Conservation (phyloP, 1,140 invertebrate species). For the Stegodyphus mimosarum region DNA sequence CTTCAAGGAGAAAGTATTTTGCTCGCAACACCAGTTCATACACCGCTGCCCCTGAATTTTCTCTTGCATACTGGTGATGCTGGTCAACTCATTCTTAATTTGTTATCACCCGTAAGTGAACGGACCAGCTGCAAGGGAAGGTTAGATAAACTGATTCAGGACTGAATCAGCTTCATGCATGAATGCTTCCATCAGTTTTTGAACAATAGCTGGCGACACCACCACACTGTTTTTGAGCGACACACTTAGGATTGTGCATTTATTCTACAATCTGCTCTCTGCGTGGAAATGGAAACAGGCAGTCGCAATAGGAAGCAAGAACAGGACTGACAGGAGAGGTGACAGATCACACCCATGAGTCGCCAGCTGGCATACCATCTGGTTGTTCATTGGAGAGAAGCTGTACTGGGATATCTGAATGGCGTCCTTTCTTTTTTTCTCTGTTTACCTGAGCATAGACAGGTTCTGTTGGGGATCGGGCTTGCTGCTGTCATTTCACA, state of each 20-base stretch:
- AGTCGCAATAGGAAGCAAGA: constrained; percentile 33
- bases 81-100: constrained; percentile 2
- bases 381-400: constrained; percentile 60
- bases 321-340: constrained; percentile 13
- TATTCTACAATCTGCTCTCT: not conserved
- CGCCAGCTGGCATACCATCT: constrained; percentile 62
- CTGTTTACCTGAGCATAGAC: constrained; percentile 84
- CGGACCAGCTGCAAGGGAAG: constrained; percentile 28
- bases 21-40: constrained; percentile 38
- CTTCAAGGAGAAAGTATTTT: constrained; percentile 5
- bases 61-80: not conserved
- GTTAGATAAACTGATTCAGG: not conserved
- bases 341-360: constrained; percentile 64
- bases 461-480: constrained; percentile 75
- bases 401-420: constrained; percentile 45
- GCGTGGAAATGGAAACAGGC: not conserved
- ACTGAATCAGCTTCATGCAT: not conserved
- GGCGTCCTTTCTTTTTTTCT: constrained; percentile 77
- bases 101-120: constrained; percentile 46
- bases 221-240: constrained; percentile 8
- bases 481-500: constrained; percentile 66
- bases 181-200: not conserved
- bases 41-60: not conserved
- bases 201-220: not conserved
- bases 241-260: not conserved